Evolutionary conservation across 2,797 vertebrate species (phyloP).

Genomic region (Periparus ater): DNA sequence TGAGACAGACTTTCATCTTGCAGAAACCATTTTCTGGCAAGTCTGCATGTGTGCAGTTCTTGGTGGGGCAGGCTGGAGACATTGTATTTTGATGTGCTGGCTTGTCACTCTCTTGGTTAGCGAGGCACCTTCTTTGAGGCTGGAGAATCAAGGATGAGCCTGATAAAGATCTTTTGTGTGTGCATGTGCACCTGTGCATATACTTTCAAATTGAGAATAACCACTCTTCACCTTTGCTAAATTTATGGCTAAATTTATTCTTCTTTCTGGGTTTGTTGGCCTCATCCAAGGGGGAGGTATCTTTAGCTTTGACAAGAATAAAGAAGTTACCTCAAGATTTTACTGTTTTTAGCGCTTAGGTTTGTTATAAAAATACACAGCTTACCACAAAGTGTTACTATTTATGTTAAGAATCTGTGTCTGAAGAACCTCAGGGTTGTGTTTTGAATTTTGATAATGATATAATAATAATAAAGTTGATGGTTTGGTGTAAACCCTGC

Average conservation of each 20-base stretch:
- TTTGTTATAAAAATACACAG: neutral
- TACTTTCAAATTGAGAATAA: neutral
- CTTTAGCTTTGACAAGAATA: neutral
- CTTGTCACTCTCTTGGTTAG: neutral
- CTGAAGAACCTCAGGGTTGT: neutral
- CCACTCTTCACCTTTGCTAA: neutral
- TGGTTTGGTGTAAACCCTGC: neutral
- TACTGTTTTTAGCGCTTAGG: neutral
- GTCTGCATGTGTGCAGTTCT: neutral
- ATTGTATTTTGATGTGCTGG: neutral
- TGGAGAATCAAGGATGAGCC: neutral
- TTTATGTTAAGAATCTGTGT: neutral
- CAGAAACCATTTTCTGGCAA: conserved; percentile 5
- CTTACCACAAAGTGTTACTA: neutral
- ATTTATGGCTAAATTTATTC: neutral
- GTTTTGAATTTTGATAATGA: neutral
- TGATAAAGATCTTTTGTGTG: neutral
- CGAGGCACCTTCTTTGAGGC: neutral
- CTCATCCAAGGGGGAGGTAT: neutral
- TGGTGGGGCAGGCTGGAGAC: neutral
- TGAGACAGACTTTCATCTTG: conserved; percentile 24
- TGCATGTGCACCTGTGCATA: neutral
- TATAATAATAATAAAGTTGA: neutral
- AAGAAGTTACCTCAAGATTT: neutral
- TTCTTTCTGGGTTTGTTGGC: neutral